Conservation (phyloP, 2,797 vertebrate genomes). For the Psittacula echo region DNA sequence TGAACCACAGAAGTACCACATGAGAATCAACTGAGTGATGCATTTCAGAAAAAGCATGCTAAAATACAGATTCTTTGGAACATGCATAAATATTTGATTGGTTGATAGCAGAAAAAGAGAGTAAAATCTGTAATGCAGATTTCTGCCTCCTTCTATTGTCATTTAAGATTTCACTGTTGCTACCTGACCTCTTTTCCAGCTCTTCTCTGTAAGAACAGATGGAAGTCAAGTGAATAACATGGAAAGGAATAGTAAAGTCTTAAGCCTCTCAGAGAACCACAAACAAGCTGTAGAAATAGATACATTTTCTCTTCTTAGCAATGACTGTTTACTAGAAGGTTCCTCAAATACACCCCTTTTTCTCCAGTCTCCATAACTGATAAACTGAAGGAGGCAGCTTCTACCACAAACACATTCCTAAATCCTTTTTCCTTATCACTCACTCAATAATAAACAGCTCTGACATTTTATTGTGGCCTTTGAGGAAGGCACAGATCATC, state of each 20-base stretch:
- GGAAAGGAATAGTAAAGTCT: neutral
- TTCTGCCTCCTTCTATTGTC: neutral
- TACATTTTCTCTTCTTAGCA: neutral
- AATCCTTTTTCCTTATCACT: neutral
- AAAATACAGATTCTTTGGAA: neutral
- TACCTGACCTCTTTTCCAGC: neutral
- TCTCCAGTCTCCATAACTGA: neutral
- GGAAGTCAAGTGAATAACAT: neutral
- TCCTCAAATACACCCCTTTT: neutral
- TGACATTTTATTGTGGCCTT: conserved; percentile 16
- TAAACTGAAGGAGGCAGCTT: neutral
- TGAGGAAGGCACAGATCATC: neutral
- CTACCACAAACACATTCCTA: neutral
- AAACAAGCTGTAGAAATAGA: neutral
- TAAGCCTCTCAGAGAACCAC: neutral
- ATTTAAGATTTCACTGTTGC: neutral
- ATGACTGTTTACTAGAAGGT: neutral
- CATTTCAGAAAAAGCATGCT: neutral
- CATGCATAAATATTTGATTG: neutral
- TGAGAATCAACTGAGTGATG: neutral
- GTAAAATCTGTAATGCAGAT: neutral
- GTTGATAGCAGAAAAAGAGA: neutral
- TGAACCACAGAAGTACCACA: neutral
- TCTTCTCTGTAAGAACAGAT: neutral
- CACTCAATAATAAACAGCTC: neutral